These are phyloP conservation scores for Muschampia plurimacula DNA, from an alignment of 2,888 invertebrate genomes.

Conservation along the genomic window DNA sequence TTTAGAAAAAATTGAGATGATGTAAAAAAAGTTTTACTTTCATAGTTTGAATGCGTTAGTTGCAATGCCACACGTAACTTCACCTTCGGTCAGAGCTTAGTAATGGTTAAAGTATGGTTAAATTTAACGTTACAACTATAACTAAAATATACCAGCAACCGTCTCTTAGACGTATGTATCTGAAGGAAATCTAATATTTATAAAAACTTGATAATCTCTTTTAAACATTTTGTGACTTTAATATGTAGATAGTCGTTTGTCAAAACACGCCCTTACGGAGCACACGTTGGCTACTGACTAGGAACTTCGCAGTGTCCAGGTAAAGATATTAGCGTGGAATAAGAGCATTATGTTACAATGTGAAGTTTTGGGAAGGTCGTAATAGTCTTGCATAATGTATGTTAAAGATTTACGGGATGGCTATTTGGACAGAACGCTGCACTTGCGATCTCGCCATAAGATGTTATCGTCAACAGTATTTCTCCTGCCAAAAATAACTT, in stretches of 20 bases:
- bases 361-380: constrained; percentile 28
- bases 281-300: constrained; percentile 9
- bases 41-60: too few species aligned
- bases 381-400: constrained; percentile 37
- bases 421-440: constrained; percentile 35
- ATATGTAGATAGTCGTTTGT: not conserved
- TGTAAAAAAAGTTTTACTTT: too few species aligned
- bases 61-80: too few species aligned
- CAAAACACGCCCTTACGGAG: constrained; percentile 11
- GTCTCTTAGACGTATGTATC: too few species aligned
- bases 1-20: too few species aligned
- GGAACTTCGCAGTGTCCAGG: constrained; percentile 15
- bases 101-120: too few species aligned
- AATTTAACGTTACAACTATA: too few species aligned
- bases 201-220: not conserved
- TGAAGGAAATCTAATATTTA: not conserved
- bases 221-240: too few species aligned
- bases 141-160: too few species aligned
- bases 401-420: constrained; percentile 29
- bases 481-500: constrained; percentile 22
- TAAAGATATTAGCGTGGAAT: constrained; percentile 32
- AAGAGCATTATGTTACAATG: constrained; percentile 36
- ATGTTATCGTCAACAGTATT: constrained; percentile 30
- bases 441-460: constrained; percentile 32
- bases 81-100: too few species aligned